Conservation (phyloP, 2,113 vertebrate species). For the Gallinago paraguaiae region DNA sequence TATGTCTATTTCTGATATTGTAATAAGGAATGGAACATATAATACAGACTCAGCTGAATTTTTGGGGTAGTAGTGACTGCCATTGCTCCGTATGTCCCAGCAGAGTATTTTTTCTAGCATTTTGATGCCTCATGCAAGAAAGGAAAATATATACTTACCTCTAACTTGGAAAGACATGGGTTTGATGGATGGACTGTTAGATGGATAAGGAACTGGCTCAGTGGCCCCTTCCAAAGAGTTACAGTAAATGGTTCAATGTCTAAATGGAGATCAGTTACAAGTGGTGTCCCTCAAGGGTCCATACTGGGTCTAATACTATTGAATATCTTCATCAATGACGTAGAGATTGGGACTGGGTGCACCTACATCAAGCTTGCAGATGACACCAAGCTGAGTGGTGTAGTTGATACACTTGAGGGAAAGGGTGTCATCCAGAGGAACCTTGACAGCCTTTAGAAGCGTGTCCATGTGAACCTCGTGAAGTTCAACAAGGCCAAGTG, state of each 20-base stretch:
- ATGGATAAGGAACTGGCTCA: not conserved
- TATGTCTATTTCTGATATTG: not conserved
- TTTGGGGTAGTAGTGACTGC: not conserved
- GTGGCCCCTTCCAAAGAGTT: not conserved
- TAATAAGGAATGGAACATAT: not conserved
- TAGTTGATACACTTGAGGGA: not conserved
- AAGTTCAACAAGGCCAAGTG: not conserved
- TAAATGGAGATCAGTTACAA: not conserved
- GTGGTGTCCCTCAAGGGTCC: not conserved
- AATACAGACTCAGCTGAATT: not conserved
- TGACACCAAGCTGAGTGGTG: not conserved
- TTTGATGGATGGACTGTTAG: not conserved
- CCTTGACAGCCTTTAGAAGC: not conserved
- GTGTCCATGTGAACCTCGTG: not conserved
- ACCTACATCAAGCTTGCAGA: not conserved
- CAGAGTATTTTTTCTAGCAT: not conserved
- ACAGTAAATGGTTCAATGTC: not conserved
- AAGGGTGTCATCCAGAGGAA: not conserved
- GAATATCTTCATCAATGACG: not conserved
- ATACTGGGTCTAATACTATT: not conserved
- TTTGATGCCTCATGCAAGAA: not conserved
- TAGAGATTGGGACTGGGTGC: not conserved
- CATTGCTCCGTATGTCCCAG: not conserved
- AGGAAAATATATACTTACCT: not conserved
- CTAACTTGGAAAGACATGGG: not conserved